A percentile compares a stretch with the other conserved stretches of the same genome.
These are phyloP conservation scores for Netelia melanura DNA, from an alignment of 2,888 invertebrate species.

Conservation along the genomic window DNA sequence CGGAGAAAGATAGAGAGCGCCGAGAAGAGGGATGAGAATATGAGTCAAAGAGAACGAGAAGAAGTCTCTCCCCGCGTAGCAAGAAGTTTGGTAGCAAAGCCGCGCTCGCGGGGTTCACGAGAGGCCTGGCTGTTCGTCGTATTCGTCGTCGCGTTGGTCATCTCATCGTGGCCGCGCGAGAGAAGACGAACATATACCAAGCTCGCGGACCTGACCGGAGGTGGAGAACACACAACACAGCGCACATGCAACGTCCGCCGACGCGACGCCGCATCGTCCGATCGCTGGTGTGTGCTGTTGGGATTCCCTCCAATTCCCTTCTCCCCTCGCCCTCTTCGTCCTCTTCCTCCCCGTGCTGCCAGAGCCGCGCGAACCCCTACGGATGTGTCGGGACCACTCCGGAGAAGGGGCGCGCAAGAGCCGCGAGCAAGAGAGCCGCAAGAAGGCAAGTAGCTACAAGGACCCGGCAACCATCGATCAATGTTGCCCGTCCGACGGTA, in stretches of 20 bases:
- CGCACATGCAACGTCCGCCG: constrained; percentile 65
- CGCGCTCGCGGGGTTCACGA: constrained; percentile 67
- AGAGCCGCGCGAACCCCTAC: constrained; percentile 59
- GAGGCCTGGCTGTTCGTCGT: constrained; percentile 56
- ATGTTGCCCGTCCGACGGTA: constrained; percentile 83
- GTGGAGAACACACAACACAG: constrained; percentile 47
- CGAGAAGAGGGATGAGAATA: constrained; percentile 52
- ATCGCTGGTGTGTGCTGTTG: constrained; percentile 46
- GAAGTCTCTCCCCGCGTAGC: constrained; percentile 66
- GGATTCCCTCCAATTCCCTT: constrained; percentile 33
- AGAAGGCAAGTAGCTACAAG: constrained; percentile 80
- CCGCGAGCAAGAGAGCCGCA: constrained; percentile 67
- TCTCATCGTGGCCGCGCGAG: constrained; percentile 70
- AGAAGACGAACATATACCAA: constrained; percentile 68
- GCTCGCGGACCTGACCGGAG: constrained; percentile 64
- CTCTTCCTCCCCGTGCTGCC: constrained; percentile 11
- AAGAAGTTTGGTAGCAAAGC: constrained; percentile 76
- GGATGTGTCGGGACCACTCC: constrained; percentile 69
- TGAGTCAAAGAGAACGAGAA: constrained; percentile 30
- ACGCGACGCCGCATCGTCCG: constrained; percentile 65
- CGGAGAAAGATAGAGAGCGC: neutral
- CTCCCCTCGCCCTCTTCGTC: neutral
- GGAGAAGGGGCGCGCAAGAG: constrained; percentile 62
- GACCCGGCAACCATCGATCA: constrained; percentile 82
- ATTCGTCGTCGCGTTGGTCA: constrained; percentile 73